Evolutionary conservation across 2,113 vertebrate species (phyloP).

Genomic region (Pseudorectes ferrugineus): DNA sequence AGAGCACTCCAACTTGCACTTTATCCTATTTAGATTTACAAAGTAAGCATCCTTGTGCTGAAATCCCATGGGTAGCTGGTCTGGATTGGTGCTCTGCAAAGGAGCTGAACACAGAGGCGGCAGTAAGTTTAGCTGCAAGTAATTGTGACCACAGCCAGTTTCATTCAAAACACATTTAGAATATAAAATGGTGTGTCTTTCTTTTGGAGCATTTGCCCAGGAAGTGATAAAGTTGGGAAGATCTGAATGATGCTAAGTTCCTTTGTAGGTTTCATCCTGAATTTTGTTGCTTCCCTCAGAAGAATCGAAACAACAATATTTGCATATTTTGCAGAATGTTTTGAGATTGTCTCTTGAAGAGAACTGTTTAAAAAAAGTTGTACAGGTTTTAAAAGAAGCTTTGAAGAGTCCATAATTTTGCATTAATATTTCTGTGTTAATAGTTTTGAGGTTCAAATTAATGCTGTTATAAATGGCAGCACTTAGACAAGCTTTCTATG

Average conservation of each 20-base stretch:
- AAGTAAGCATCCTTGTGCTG: not conserved
- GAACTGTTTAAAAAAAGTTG: not conserved
- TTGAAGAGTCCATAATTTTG: not conserved
- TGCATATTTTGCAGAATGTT: not conserved
- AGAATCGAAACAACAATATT: not conserved
- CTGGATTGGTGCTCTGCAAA: not conserved
- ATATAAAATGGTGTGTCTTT: not conserved
- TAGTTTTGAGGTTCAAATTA: conserved; percentile 15
- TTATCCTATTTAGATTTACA: not conserved
- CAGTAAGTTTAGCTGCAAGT: not conserved
- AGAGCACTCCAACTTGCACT: not conserved
- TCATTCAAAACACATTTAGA: not conserved
- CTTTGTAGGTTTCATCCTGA: not conserved
- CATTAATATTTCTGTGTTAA: not conserved
- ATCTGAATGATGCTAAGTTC: not conserved
- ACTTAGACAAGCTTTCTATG: not conserved
- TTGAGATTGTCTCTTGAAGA: not conserved
- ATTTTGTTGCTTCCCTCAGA: not conserved
- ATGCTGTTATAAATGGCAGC: conserved; percentile 15
- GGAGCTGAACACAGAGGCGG: not conserved
- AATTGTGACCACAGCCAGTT: not conserved
- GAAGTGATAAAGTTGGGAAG: not conserved
- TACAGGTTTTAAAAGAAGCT: not conserved
- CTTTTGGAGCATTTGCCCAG: not conserved
- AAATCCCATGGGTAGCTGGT: not conserved